Percentiles rank a stretch among this genome's conserved stretches.
Evolutionary conservation across 2,113 vertebrate species (phyloP).

Genomic region (Aythya baeri): DNA sequence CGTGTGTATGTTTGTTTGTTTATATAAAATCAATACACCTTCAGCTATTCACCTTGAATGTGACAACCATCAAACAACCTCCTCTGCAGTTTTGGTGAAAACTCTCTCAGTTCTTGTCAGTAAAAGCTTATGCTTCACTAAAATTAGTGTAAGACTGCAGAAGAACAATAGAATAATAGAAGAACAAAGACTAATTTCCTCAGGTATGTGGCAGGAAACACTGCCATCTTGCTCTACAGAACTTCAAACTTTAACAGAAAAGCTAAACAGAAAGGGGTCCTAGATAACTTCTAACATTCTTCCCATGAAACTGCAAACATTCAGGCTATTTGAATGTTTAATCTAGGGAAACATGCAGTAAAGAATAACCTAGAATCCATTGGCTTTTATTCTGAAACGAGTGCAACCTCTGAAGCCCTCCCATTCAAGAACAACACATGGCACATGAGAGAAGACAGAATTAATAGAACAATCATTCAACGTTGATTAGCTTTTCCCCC

Average conservation of each 20-base stretch:
- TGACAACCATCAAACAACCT: background rate
- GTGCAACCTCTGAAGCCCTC: background rate
- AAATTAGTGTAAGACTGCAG: background rate
- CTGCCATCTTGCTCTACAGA: background rate
- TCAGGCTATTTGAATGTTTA: background rate
- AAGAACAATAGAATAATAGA: background rate
- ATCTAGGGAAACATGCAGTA: background rate
- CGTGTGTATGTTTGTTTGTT: too few species aligned
- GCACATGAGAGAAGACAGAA: background rate
- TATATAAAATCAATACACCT: background rate
- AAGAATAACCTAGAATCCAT: background rate
- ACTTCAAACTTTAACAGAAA: background rate
- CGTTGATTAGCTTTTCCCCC: background rate
- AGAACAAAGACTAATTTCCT: background rate
- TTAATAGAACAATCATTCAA: background rate
- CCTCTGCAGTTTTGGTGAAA: background rate
- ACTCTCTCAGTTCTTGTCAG: background rate
- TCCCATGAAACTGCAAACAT: background rate
- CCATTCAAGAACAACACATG: background rate
- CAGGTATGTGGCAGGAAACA: background rate
- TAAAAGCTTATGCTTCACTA: background rate
- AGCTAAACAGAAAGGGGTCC: background rate
- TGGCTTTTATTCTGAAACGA: background rate
- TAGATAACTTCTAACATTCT: background rate
- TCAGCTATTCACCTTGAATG: background rate